Evolutionary conservation across 2,888 invertebrate species (phyloP).

Genomic region (Eilema griseolum): DNA sequence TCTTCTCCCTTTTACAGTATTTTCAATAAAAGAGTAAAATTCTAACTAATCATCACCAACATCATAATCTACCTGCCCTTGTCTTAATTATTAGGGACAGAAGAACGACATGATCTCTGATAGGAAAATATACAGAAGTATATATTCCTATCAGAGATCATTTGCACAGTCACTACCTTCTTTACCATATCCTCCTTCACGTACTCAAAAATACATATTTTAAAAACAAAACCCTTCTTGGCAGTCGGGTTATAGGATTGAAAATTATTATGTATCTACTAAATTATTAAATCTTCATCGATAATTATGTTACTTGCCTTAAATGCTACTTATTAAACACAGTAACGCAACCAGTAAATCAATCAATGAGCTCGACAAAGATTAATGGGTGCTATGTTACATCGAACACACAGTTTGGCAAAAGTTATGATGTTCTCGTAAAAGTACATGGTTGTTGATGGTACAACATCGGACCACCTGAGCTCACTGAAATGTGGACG

Average conservation of each 20-base stretch:
- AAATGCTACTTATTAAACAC: not conserved
- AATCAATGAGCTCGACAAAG: conserved; percentile 12
- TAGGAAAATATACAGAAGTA: too few species aligned
- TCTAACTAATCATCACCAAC: too few species aligned
- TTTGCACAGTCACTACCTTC: too few species aligned
- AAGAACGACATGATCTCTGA: too few species aligned
- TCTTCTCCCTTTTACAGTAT: too few species aligned
- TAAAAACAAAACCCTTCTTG: too few species aligned
- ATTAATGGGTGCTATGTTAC: conserved; percentile 9
- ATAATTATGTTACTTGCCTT: not conserved
- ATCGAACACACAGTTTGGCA: conserved; percentile 40
- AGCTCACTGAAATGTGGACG: conserved; percentile 60
- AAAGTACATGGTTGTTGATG: conserved; percentile 60
- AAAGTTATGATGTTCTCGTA: conserved; percentile 54
- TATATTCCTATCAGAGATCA: too few species aligned
- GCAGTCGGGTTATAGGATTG: too few species aligned
- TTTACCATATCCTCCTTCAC: too few species aligned
- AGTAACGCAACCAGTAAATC: conserved; percentile 19
- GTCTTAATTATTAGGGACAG: too few species aligned
- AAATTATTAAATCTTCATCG: not conserved
- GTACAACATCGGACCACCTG: conserved; percentile 58
- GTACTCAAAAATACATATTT: not conserved
- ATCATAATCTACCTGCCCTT: too few species aligned
- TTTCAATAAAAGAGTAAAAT: too few species aligned
- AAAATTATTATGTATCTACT: not conserved